Percentiles rank a stretch among this genome's conserved stretches.
Evolutionary conservation across 2,797 vertebrate species (phyloP).

Genomic region (Parambassis ranga): DNA sequence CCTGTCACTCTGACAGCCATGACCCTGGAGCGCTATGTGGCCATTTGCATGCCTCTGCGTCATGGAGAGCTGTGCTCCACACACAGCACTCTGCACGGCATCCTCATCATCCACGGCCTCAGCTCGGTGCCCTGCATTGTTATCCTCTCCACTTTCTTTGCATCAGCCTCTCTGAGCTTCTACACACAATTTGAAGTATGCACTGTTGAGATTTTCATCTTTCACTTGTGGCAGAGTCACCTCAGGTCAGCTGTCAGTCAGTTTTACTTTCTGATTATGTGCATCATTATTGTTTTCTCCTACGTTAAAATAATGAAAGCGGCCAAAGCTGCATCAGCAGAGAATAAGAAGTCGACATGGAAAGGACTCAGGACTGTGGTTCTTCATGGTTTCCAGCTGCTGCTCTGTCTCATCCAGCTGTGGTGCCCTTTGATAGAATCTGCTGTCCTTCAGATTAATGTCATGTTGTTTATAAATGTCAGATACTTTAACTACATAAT

Average conservation of each 20-base stretch:
- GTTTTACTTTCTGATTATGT: slow-evolving; percentile 58
- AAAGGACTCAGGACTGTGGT: slow-evolving; percentile 58
- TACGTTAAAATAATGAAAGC: slow-evolving; percentile 56
- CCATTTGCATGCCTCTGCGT: slow-evolving; percentile 64
- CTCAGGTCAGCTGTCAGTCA: slow-evolving; percentile 26
- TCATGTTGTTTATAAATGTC: slow-evolving; percentile 7
- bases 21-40: slow-evolving; percentile 70
- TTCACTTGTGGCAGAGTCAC: slow-evolving; percentile 36
- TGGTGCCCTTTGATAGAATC: slow-evolving; percentile 51
- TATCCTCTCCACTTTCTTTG: slow-evolving; percentile 15
- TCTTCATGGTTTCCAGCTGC: slow-evolving; percentile 59
- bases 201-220: slow-evolving; percentile 1
- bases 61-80: slow-evolving; percentile 52
- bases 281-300: slow-evolving; percentile 25
- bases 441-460: slow-evolving; percentile 8
- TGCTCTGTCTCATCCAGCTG: slow-evolving; percentile 57
- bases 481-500: slow-evolving; percentile 58
- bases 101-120: slow-evolving; percentile 49
- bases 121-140: slow-evolving; percentile 28
- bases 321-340: slow-evolving; percentile 49
- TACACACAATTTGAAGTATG: background rate
- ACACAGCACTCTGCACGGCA: background rate
- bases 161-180: background rate
- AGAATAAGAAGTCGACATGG: slow-evolving; percentile 39
- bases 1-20: slow-evolving; percentile 63